phyloP scores from a whole-genome alignment of 2,888 invertebrate genomes.

The Vesta saturnalis region DNA sequence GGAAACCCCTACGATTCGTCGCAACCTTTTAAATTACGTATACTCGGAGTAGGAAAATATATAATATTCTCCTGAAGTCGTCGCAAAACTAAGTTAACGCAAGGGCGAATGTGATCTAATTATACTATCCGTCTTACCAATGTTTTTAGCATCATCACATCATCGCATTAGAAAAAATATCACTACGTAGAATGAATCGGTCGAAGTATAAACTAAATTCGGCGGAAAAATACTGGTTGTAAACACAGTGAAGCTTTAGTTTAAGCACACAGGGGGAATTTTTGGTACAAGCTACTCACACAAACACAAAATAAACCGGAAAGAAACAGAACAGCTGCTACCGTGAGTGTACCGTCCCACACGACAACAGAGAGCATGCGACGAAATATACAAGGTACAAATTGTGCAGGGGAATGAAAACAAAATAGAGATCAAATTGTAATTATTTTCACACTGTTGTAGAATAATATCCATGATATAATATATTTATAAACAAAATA shows the following conservation, averaged over 20 bases:
- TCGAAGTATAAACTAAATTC: not conserved
- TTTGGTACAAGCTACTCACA: constrained; percentile 27
- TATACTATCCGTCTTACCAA: constrained; percentile 10
- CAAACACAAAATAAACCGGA: constrained; percentile 30
- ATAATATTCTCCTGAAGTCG: not conserved
- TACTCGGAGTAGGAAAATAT: constrained; percentile 16
- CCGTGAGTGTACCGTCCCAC: constrained; percentile 39
- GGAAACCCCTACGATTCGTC: constrained; percentile 39
- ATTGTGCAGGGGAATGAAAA: constrained; percentile 39
- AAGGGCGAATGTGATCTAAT: not conserved
- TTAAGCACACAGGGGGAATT: constrained; percentile 25
- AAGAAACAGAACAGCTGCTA: constrained; percentile 38
- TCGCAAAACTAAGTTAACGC: no score
- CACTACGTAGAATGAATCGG: not conserved
- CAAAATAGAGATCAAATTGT: constrained; percentile 39
- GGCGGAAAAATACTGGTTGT: constrained; percentile 27
- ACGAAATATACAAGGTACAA: constrained; percentile 38
- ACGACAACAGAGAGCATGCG: constrained; percentile 37
- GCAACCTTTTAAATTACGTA: constrained; percentile 28
- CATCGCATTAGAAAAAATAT: not conserved
- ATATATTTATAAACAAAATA: no score
- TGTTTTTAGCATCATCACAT: constrained; percentile 11
- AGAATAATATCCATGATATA: no score
- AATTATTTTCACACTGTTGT: constrained; percentile 3
- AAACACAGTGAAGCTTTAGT: constrained; percentile 25